These are phyloP conservation scores for Megaceryle torquata DNA, from an alignment of 2,113 vertebrate species.

Conservation along the genomic window DNA sequence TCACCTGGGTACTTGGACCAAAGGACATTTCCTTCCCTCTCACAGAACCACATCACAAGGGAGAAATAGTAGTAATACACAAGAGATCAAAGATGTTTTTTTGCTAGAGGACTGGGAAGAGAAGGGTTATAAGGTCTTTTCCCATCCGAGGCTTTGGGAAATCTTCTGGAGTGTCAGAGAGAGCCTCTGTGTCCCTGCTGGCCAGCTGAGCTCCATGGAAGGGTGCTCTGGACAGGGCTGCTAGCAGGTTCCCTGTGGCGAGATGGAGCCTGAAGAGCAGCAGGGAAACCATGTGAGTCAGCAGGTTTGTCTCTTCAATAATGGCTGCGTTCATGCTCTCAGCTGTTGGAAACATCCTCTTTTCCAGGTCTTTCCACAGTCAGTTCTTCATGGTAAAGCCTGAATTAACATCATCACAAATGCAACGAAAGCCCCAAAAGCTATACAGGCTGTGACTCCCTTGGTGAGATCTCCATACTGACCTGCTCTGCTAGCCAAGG, in stretches of 20 bases:
- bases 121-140: conserved; percentile 26
- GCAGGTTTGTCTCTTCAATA: background rate
- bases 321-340: background rate
- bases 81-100: background rate
- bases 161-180: background rate
- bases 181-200: background rate
- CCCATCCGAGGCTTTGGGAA: conserved; percentile 23
- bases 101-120: background rate
- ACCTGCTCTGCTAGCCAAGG: background rate
- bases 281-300: background rate
- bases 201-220: background rate
- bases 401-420: background rate
- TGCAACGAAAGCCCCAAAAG: background rate
- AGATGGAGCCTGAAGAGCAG: background rate
- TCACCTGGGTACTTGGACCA: conserved; percentile 10
- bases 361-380: background rate
- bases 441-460: background rate
- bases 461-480: background rate
- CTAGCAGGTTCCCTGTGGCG: background rate
- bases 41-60: background rate
- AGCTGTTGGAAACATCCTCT: background rate
- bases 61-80: background rate
- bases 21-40: background rate
- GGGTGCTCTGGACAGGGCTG: background rate
- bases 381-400: background rate